Percentiles rank a stretch among this genome's conserved stretches.
Evolutionary conservation across 1,140 invertebrate species (phyloP).

Genomic region (Pseudomyrmex gracilis): DNA sequence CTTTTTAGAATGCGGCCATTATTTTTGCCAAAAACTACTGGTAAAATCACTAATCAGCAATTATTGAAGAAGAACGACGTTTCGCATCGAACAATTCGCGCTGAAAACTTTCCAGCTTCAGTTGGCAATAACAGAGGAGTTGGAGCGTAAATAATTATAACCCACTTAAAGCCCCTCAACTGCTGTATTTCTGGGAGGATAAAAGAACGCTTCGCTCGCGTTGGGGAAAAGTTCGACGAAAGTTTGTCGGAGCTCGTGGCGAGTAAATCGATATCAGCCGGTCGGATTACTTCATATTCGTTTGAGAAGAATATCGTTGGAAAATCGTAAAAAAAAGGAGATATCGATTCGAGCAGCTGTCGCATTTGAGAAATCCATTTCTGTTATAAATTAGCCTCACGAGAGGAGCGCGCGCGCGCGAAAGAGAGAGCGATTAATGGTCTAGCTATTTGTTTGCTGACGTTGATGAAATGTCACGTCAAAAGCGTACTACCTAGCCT

Average conservation of each 20-base stretch:
- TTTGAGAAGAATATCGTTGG: constrained; percentile 30
- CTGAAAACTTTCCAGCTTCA: constrained; percentile 72
- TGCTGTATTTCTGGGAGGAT: constrained; percentile 9
- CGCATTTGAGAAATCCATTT: constrained; percentile 45
- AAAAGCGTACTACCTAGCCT: constrained; percentile 8
- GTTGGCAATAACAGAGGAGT: constrained; percentile 67
- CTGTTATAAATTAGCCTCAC: constrained; percentile 47
- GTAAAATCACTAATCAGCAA: not conserved
- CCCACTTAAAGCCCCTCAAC: constrained; percentile 61
- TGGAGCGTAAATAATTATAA: constrained; percentile 78
- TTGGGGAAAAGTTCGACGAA: constrained; percentile 38
- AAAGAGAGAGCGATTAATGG: constrained; percentile 25
- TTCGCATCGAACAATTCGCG: constrained; percentile 20
- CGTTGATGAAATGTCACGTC: constrained; percentile 55
- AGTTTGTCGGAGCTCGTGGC: constrained; percentile 4
- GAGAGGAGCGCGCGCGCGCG: not conserved
- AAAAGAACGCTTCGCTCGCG: constrained; percentile 4
- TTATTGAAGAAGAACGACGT: constrained; percentile 3
- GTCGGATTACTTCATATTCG: constrained; percentile 31
- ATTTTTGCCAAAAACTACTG: too few relatives aligned
- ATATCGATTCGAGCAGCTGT: constrained; percentile 26
- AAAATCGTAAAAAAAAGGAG: constrained; percentile 27
- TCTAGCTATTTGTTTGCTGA: constrained; percentile 29
- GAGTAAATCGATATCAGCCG: constrained; percentile 27
- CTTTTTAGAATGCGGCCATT: too few relatives aligned